Conservation (phyloP, 2,797 vertebrate genomes). For the Chrosomus eos region DNA sequence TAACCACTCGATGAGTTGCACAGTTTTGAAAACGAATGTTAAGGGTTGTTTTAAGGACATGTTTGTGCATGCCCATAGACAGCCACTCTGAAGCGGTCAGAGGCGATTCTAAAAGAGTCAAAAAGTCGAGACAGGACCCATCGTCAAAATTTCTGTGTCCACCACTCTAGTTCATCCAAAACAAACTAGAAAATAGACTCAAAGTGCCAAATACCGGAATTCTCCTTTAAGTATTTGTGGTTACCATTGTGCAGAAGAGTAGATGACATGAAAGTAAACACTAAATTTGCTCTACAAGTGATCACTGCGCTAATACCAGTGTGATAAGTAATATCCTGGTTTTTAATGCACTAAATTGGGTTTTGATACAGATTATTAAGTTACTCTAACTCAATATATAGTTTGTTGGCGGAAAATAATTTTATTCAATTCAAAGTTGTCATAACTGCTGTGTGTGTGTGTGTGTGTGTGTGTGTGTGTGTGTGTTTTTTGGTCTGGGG, state of each 20-base stretch:
- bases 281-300: background rate
- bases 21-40: too few species aligned
- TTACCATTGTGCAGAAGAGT: background rate
- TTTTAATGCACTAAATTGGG: background rate
- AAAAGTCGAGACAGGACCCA: too few species aligned
- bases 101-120: too few species aligned
- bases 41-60: too few species aligned
- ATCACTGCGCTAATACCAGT: background rate
- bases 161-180: too few species aligned
- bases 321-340: background rate
- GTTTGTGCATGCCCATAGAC: too few species aligned
- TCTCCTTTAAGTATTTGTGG: background rate
- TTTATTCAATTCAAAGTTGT: background rate
- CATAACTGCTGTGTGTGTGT: background rate
- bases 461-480: background rate
- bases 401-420: background rate
- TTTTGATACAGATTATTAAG: background rate
- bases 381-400: background rate
- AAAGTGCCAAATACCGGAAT: too few species aligned
- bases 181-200: too few species aligned
- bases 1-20: too few species aligned
- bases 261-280: background rate
- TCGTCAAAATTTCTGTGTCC: too few species aligned
- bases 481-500: slow-evolving; percentile 45
- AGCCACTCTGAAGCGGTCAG: too few species aligned